Base-by-base conservation (phyloP, 1,140 invertebrate genomes). In the Armadillidium nasatum region DNA sequence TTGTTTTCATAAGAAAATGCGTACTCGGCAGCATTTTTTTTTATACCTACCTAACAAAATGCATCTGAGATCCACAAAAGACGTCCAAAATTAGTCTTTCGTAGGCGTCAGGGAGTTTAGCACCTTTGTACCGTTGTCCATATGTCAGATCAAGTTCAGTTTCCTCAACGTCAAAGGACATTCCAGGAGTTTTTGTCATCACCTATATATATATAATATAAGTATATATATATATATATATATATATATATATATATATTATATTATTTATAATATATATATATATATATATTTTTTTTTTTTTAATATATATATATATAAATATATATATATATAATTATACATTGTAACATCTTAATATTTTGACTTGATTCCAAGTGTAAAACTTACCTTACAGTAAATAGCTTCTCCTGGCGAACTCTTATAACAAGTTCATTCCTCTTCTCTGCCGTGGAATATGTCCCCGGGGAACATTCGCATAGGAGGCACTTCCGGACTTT, bases 91-190 rank as follows among this genome's bases (percentile, higher is more conserved):
- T 96, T 43, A 99, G 88, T 76, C 97, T 89, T 85, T 99, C 97
- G 85, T 99, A 99, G 19, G 97, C 97, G 86, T 99, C 97, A 23
- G 96, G 96, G 77, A 98, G 88, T 85, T 93, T 91, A 0, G 94
- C 86, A 84, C 78, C 95, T 86, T 92, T 92, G 85, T 99, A 99
- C 83, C 97, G 88, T 82, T 88, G 90, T 54, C 91, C 91, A 84
- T 99, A 99, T 0, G 96, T 98, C 2, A 99, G 87, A 87, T 99
- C 97, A 70, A 99, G 85, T 85, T 99, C 98, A 0, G 96, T 98
- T 88, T 99, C 96, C 85, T 97, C 95, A 84, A 98, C 91, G 82
- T 95, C 93, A 84, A 99, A 98, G 4, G 91, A 91, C 87, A 98
- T 98, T 71, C 98, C 97, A 0, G 98, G 98, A 9, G 91, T 93